phyloP scores from a whole-genome alignment of 2,888 invertebrate genomes.

The Parnassius orleans region DNA sequence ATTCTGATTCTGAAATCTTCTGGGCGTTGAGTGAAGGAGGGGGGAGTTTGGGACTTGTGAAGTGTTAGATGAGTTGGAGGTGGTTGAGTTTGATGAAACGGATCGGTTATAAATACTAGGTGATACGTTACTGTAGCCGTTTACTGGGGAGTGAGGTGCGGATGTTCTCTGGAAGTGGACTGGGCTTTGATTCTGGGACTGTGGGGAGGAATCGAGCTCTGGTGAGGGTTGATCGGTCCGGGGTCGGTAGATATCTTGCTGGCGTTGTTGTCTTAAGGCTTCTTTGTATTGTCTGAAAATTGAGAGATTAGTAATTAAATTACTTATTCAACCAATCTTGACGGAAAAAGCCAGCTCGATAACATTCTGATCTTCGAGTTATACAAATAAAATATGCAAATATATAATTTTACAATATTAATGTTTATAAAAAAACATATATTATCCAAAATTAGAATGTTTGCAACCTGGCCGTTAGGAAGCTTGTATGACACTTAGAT shows the following conservation, averaged over 20 bases:
- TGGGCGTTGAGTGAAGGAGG: slow-evolving; percentile 71
- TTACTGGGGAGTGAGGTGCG: slow-evolving; percentile 76
- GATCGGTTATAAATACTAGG: slow-evolving; percentile 63
- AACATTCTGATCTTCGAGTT: slow-evolving; percentile 3
- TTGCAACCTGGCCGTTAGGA: slow-evolving; percentile 14
- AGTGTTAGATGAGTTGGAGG: slow-evolving; percentile 50
- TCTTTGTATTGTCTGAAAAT: slow-evolving; percentile 91
- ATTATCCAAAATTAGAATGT: slow-evolving; percentile 1
- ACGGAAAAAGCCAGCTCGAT: slow-evolving; percentile 7
- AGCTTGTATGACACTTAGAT: slow-evolving; percentile 30
- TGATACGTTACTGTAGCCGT: slow-evolving; percentile 81
- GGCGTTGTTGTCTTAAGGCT: slow-evolving; percentile 91
- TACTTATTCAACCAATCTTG: slow-evolving; percentile 15
- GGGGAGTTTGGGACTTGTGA: slow-evolving; percentile 71
- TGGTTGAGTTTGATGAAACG: slow-evolving; percentile 55
- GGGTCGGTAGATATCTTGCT: slow-evolving; percentile 89
- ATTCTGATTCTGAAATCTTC: slow-evolving; percentile 68
- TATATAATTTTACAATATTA: background rate
- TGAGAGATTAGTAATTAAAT: slow-evolving; percentile 17
- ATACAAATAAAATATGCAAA: background rate
- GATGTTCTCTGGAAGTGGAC: slow-evolving; percentile 66
- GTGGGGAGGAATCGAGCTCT: slow-evolving; percentile 77
- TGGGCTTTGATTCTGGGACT: slow-evolving; percentile 76
- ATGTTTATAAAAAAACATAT: background rate
- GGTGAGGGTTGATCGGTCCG: slow-evolving; percentile 82